Percentiles rank a stretch among this genome's conserved stretches.
These are phyloP conservation scores for Synodontis membranacea DNA, from an alignment of 2,113 vertebrate genomes.

Conservation along the genomic window DNA sequence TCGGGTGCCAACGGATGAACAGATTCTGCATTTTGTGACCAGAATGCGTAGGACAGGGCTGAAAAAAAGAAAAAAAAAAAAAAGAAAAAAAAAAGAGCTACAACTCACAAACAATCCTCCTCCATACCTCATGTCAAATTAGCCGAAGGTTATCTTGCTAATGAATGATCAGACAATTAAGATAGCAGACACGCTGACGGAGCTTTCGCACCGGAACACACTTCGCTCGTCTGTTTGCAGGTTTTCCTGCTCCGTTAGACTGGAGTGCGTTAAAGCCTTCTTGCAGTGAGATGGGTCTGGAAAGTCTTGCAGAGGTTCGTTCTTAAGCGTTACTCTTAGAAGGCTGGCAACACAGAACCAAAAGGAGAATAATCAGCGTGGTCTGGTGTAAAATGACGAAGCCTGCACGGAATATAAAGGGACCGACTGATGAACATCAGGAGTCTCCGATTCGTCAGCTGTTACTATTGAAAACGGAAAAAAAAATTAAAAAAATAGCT, in stretches of 20 bases:
- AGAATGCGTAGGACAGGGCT: neutral
- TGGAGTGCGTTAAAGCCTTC: neutral
- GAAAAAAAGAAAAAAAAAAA: too few species aligned
- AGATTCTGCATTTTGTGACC: neutral
- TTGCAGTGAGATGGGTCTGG: neutral
- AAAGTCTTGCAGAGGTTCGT: neutral
- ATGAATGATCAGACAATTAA: constrained; percentile 18
- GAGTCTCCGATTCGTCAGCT: neutral
- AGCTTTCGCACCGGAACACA: neutral
- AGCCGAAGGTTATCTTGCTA: neutral
- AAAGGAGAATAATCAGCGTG: neutral
- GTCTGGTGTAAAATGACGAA: neutral
- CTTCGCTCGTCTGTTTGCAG: neutral
- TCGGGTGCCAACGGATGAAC: constrained; percentile 2
- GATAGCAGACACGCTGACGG: neutral
- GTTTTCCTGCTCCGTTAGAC: neutral
- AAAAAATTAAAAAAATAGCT: neutral
- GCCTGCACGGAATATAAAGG: neutral
- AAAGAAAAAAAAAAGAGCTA: constrained; percentile 9
- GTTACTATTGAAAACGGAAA: neutral
- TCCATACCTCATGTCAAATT: constrained; percentile 11
- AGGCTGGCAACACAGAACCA: neutral
- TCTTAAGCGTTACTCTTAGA: too few species aligned
- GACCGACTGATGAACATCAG: neutral
- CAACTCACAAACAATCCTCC: constrained; percentile 8